A percentile compares a stretch with the other conserved stretches of the same genome.
phyloP scores from a whole-genome alignment of 2,113 vertebrate species.

The Vidua macroura region DNA sequence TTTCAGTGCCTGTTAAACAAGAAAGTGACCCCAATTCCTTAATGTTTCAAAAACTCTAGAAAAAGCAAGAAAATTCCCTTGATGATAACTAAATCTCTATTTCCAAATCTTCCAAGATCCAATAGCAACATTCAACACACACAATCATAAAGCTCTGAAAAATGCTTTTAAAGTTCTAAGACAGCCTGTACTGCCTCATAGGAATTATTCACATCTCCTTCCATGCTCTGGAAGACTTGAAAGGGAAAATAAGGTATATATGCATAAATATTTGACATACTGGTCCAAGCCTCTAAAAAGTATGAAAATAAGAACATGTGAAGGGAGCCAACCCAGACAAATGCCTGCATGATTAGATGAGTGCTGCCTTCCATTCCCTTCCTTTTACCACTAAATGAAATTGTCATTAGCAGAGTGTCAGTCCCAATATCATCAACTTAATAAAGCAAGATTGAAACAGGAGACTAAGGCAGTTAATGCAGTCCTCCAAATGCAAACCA shows the following conservation, averaged over 20 bases:
- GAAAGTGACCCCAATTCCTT: background rate
- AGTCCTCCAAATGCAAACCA: conserved; percentile 10
- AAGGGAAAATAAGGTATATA: conserved; percentile 38
- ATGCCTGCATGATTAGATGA: conserved; percentile 40
- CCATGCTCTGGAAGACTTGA: background rate
- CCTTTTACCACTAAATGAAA: conserved; percentile 62
- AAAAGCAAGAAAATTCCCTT: conserved; percentile 14
- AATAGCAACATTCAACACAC: conserved; percentile 21
- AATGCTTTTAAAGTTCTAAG: conserved; percentile 48
- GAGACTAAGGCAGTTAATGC: conserved; percentile 52
- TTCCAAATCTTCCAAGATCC: conserved; percentile 47
- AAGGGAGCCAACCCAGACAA: background rate
- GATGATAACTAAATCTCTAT: background rate
- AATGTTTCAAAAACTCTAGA: conserved; percentile 5
- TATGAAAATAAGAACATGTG: conserved; percentile 41
- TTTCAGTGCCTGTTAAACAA: conserved; percentile 2
- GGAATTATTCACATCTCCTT: conserved; percentile 21
- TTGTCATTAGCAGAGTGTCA: conserved; percentile 63
- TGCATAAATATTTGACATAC: conserved; percentile 49
- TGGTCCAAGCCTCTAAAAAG: conserved; percentile 21
- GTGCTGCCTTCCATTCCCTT: conserved; percentile 42
- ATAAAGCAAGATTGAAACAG: conserved; percentile 58
- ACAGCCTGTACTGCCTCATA: background rate
- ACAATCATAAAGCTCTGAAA: conserved; percentile 29
- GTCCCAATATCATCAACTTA: conserved; percentile 63